These are phyloP conservation scores for Ailuropoda melanoleuca DNA, from an alignment of 2,113 vertebrate species.

Conservation along the genomic window DNA sequence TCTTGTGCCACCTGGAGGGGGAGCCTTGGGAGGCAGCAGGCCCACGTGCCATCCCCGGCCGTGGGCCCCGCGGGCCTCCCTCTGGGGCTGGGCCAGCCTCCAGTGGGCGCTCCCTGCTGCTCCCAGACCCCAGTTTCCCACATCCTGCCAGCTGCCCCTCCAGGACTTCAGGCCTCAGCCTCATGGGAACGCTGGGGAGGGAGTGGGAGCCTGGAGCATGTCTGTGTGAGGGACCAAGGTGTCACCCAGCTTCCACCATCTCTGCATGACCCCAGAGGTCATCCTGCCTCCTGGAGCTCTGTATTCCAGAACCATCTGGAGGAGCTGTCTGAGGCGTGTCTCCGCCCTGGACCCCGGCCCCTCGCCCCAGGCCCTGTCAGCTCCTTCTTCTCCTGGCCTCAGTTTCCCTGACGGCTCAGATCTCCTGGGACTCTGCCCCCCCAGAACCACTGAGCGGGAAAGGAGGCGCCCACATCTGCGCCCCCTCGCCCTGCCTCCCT, in stretches of 20 bases:
- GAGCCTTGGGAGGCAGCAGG: not conserved
- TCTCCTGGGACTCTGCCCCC: not conserved
- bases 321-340: not conserved
- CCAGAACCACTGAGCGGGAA: not conserved
- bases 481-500: not conserved
- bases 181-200: not conserved
- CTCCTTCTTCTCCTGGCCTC: not conserved
- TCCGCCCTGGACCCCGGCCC: not conserved
- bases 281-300: not conserved
- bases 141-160: no score
- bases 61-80: not conserved
- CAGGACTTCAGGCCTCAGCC: no score
- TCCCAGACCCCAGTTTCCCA: no score
- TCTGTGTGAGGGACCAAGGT: not conserved
- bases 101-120: not conserved
- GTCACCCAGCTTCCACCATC: accelerated
- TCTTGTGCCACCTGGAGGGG: slow-evolving; percentile 66
- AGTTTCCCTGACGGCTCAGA: not conserved
- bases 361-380: not conserved
- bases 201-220: not conserved
- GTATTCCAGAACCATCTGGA: accelerated
- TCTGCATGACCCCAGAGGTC: not conserved
- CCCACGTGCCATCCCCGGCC: not conserved
- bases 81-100: not conserved
- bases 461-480: not conserved